Conservation (phyloP, 2,888 invertebrate genomes). For the Dexiosoma caninum region DNA sequence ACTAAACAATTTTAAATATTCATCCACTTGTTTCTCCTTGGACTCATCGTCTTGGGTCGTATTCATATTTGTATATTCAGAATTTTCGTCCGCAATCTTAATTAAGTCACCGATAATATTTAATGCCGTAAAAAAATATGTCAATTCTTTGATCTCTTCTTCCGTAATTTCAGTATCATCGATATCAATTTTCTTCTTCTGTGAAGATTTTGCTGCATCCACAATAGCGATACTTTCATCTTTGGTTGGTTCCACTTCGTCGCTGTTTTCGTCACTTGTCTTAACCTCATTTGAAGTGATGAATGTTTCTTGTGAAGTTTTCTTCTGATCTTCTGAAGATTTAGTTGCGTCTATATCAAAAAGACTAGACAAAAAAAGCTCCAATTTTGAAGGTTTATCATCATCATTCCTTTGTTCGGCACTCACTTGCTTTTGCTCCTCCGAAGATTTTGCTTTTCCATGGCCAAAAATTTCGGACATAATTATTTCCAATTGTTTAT, state of each 20-base stretch:
- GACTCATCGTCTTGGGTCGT: neutral
- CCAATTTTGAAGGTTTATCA: too few relatives aligned
- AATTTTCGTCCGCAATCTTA: neutral
- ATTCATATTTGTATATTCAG: neutral
- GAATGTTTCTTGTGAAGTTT: neutral
- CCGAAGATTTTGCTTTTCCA: neutral
- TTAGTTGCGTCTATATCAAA: too few relatives aligned
- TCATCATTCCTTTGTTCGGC: too few relatives aligned
- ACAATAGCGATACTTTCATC: neutral
- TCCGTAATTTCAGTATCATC: neutral
- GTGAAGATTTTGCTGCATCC: slow-evolving; percentile 2
- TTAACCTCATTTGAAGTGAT: neutral
- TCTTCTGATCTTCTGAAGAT: neutral
- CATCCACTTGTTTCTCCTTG: neutral
- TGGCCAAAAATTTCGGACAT: neutral
- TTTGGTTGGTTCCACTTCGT: neutral
- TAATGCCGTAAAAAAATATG: neutral
- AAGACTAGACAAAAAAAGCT: too few relatives aligned
- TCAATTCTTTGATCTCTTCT: slow-evolving; percentile 26
- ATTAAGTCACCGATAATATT: neutral
- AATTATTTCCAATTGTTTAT: neutral
- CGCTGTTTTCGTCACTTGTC: neutral
- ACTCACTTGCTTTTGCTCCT: neutral
- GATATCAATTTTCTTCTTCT: neutral
- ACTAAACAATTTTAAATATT: neutral